Conservation (phyloP, 2,888 invertebrate species). For the Drosophila leonis region DNA sequence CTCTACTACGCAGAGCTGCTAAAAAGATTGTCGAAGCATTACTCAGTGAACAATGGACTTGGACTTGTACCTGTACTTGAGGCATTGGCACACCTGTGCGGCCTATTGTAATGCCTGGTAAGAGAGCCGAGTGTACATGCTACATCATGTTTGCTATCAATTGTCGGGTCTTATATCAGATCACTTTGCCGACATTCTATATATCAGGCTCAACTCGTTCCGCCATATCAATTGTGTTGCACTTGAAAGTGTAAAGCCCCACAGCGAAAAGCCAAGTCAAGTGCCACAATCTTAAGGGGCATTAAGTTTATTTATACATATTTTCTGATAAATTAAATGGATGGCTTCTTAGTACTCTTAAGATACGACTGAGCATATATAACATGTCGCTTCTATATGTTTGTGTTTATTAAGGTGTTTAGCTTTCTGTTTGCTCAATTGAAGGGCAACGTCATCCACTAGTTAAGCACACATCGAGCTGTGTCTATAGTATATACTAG, state of each 20-base stretch:
- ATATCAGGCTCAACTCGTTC: constrained; percentile 48
- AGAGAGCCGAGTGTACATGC: not conserved
- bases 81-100: not conserved
- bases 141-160: constrained; percentile 19
- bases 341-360: constrained; percentile 45
- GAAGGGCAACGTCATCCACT: constrained; percentile 39
- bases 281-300: constrained; percentile 64
- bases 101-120: constrained; percentile 5
- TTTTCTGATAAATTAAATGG: constrained; percentile 68
- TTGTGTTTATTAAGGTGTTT: constrained; percentile 34
- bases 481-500: not conserved
- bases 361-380: not conserved
- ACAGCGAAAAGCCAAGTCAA: constrained; percentile 47
- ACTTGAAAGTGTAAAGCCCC: constrained; percentile 41
- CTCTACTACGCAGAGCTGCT: constrained; percentile 12
- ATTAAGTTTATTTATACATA: constrained; percentile 62
- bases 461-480: constrained; percentile 3
- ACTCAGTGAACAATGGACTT: constrained; percentile 31
- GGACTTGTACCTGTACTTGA: constrained; percentile 19
- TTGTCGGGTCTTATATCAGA: constrained; percentile 9
- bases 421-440: constrained; percentile 30
- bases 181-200: constrained; percentile 8
- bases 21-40: constrained; percentile 22
- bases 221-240: constrained; percentile 46
- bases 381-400: not conserved